A percentile compares a stretch with the other conserved stretches of the same genome.
phyloP scores from a whole-genome alignment of 2,797 vertebrate genomes.

The Pempheris klunzingeri region DNA sequence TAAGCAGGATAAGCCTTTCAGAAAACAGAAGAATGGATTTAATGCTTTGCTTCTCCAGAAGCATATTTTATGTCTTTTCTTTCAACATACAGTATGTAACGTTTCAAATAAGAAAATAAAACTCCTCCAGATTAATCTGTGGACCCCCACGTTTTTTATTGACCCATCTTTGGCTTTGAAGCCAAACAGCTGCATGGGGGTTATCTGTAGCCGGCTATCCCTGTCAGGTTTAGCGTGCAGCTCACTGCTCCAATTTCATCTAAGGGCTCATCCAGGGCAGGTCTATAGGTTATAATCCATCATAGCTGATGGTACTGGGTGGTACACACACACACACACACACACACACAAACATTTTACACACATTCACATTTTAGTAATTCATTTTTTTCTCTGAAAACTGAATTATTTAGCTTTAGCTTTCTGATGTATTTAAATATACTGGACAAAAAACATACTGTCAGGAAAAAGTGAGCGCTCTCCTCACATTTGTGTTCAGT shows the following conservation, averaged over 20 bases:
- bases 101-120: background rate
- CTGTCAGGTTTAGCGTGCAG: constrained; percentile 55
- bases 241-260: constrained; percentile 66
- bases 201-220: constrained; percentile 50
- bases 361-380: constrained; percentile 1
- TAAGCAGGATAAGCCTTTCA: background rate
- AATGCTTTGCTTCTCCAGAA: background rate
- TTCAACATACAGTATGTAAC: background rate
- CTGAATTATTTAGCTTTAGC: constrained; percentile 14
- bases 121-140: constrained; percentile 23
- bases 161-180: constrained; percentile 52
- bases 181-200: constrained; percentile 45
- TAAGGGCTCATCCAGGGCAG: constrained; percentile 63
- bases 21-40: background rate
- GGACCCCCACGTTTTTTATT: background rate
- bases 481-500: background rate
- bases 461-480: background rate
- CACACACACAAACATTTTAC: constrained; percentile 4
- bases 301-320: constrained; percentile 59
- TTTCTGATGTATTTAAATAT: constrained; percentile 6
- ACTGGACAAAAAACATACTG: background rate
- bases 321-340: constrained; percentile 1
- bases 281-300: constrained; percentile 67
- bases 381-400: constrained; percentile 5
- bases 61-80: background rate